Percentiles rank a stretch among this genome's conserved stretches.
These are phyloP conservation scores for Strix aluco DNA, from an alignment of 2,113 vertebrate species.

Conservation along the genomic window DNA sequence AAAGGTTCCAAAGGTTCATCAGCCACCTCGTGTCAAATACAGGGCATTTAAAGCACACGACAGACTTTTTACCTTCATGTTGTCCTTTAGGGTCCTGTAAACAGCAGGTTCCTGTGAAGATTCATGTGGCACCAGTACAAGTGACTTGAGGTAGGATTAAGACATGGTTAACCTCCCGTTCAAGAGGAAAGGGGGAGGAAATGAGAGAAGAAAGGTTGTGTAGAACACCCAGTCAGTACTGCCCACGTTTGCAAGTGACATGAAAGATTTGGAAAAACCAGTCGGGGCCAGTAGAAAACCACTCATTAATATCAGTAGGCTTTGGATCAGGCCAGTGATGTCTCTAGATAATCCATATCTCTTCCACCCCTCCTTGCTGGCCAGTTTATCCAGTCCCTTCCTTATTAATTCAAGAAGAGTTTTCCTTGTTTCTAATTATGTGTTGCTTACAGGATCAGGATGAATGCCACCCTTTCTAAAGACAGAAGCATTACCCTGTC, in stretches of 20 bases:
- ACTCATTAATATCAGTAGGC: background rate
- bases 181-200: background rate
- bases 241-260: background rate
- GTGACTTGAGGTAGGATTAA: background rate
- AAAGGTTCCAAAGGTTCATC: background rate
- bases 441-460: background rate
- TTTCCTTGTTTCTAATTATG: slow-evolving; percentile 20
- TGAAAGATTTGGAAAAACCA: background rate
- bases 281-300: background rate
- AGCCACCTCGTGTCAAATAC: background rate
- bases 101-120: background rate
- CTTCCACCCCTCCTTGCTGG: background rate
- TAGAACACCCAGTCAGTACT: background rate
- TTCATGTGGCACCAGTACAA: background rate
- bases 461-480: background rate
- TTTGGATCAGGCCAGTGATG: background rate
- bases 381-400: background rate
- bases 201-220: background rate
- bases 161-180: background rate
- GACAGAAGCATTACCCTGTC: background rate
- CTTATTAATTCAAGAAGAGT: background rate
- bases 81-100: background rate
- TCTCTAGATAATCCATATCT: background rate
- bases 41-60: background rate
- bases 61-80: background rate